Percentiles rank a stretch among this genome's conserved stretches.
phyloP scores from a whole-genome alignment of 2,888 invertebrate species.

The Rhagophthalmus giganteus region DNA sequence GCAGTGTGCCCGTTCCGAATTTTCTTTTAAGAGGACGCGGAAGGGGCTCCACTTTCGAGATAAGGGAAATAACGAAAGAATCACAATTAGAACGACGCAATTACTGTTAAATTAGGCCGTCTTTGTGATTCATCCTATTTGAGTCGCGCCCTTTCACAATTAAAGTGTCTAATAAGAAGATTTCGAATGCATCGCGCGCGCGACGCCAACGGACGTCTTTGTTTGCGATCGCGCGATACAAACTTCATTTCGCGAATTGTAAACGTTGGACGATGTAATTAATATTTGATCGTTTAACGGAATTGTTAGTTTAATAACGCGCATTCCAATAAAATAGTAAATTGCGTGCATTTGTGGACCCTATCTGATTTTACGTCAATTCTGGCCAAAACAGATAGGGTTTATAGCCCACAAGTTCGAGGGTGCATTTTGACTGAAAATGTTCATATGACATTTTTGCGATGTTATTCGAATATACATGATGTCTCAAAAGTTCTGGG shows the following conservation, averaged over 20 bases:
- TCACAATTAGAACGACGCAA: constrained; percentile 26
- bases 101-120: constrained; percentile 27
- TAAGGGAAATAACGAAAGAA: constrained; percentile 25
- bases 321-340: too few relatives aligned
- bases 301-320: too few relatives aligned
- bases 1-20: constrained; percentile 1
- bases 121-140: constrained; percentile 24
- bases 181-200: constrained; percentile 21
- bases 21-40: constrained; percentile 2
- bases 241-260: constrained; percentile 4
- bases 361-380: too few relatives aligned
- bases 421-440: too few relatives aligned
- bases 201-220: too few relatives aligned
- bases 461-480: too few relatives aligned
- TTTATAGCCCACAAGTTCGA: too few relatives aligned
- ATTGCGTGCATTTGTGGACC: too few relatives aligned
- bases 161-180: constrained; percentile 19
- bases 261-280: constrained; percentile 6
- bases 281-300: background rate
- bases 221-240: constrained; percentile 10
- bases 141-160: constrained; percentile 20
- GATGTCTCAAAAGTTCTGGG: too few relatives aligned
- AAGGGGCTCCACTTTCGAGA: constrained; percentile 6
- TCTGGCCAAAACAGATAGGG: too few relatives aligned
- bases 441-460: too few relatives aligned